These are phyloP conservation scores for Choristoneura rosaceana DNA, from an alignment of 2,888 invertebrate species.

Conservation along the genomic window DNA sequence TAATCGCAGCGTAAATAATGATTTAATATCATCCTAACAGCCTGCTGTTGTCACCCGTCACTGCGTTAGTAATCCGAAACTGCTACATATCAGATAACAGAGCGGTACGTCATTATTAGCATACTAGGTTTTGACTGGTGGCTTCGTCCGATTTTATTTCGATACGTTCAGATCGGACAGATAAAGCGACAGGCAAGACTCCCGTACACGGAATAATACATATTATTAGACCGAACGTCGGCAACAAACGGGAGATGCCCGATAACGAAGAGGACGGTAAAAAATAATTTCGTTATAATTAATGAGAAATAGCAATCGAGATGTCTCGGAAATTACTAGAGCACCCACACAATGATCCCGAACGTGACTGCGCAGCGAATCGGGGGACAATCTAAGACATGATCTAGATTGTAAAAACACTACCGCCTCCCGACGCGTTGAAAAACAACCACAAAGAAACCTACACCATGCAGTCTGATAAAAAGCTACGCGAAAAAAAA, in stretches of 20 bases:
- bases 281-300: constrained; percentile 73
- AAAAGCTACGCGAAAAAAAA: constrained; percentile 69
- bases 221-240: constrained; percentile 20
- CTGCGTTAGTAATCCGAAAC: constrained; percentile 68
- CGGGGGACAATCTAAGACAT: constrained; percentile 78
- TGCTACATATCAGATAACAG: constrained; percentile 75
- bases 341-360: constrained; percentile 71
- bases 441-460: constrained; percentile 79
- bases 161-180: constrained; percentile 35
- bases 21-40: constrained; percentile 43
- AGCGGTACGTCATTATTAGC: constrained; percentile 51
- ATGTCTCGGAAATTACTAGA: constrained; percentile 73
- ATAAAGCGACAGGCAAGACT: constrained; percentile 19
- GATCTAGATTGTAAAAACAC: constrained; percentile 80
- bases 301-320: constrained; percentile 72
- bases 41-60: constrained; percentile 68
- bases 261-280: constrained; percentile 53
- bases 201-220: constrained; percentile 14
- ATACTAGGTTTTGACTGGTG: constrained; percentile 38
- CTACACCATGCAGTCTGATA: constrained; percentile 71
- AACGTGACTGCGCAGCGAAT: constrained; percentile 77
- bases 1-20: constrained; percentile 1
- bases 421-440: constrained; percentile 71
- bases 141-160: constrained; percentile 29
- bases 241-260: constrained; percentile 34